Evolutionary conservation across 2,888 invertebrate species (phyloP).

Genomic region (Argynnis bischoffii): DNA sequence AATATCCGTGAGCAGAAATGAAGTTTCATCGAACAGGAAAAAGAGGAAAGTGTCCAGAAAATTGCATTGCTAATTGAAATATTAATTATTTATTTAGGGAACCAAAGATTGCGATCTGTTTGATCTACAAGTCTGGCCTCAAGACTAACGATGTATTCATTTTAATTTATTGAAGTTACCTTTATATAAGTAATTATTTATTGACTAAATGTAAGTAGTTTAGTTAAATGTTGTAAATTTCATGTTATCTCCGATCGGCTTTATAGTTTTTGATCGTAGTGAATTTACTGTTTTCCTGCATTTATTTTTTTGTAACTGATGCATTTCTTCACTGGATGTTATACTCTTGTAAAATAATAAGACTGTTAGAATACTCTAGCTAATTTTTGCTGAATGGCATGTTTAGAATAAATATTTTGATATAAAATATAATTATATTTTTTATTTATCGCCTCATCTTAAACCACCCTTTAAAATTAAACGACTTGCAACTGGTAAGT

Average conservation of each 20-base stretch:
- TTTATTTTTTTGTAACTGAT: constrained; percentile 63
- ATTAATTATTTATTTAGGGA: constrained; percentile 65
- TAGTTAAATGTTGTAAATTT: constrained; percentile 49
- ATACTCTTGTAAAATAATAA: constrained; percentile 80
- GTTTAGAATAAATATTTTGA: constrained; percentile 65
- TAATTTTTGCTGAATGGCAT: constrained; percentile 65
- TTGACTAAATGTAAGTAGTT: constrained; percentile 67
- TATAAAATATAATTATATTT: constrained; percentile 48
- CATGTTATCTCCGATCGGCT: constrained; percentile 38
- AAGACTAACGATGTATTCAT: constrained; percentile 57
- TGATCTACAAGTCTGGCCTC: constrained; percentile 56
- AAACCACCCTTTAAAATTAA: constrained; percentile 10
- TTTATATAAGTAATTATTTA: constrained; percentile 77
- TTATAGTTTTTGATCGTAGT: constrained; percentile 42
- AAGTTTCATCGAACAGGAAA: constrained; percentile 71
- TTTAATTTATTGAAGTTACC: constrained; percentile 80
- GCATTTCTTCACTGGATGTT: constrained; percentile 73
- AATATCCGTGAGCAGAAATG: constrained; percentile 67
- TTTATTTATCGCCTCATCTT: constrained; percentile 38
- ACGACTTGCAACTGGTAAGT: fast-evolving
- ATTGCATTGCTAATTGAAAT: constrained; percentile 35
- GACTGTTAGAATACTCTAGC: constrained; percentile 81
- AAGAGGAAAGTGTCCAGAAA: constrained; percentile 60
- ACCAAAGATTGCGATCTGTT: constrained; percentile 76
- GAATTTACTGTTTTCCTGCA: constrained; percentile 55